phyloP scores from a whole-genome alignment of 2,113 vertebrate genomes.

The Spilogale gracilis region DNA sequence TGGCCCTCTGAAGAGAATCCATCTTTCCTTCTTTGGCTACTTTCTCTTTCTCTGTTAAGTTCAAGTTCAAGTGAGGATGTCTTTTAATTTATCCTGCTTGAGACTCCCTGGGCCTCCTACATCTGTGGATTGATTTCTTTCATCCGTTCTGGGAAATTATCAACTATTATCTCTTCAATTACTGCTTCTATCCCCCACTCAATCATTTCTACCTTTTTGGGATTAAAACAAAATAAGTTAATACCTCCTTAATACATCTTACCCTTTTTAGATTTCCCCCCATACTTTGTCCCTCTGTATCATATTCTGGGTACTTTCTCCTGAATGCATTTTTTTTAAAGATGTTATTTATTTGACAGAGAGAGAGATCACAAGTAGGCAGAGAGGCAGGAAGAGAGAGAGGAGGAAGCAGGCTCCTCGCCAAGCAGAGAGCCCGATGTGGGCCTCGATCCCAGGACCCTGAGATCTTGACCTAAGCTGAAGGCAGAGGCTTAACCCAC shows the following conservation, averaged over 20 bases:
- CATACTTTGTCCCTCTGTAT: accelerated
- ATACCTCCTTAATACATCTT: accelerated
- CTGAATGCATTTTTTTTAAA: too few species aligned
- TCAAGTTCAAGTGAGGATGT: background rate
- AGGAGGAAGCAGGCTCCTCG: too few species aligned
- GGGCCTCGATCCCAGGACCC: too few species aligned
- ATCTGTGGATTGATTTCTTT: background rate
- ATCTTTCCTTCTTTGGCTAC: background rate
- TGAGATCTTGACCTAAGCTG: too few species aligned
- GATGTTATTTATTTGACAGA: too few species aligned
- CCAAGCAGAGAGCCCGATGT: too few species aligned
- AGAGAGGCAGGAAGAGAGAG: too few species aligned
- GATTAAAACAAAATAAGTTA: background rate
- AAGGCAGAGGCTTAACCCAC: too few species aligned
- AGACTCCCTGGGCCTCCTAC: background rate
- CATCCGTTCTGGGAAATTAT: background rate
- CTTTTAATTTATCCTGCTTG: background rate
- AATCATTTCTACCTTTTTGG: too few species aligned
- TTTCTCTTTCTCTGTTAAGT: background rate
- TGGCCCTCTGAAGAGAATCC: background rate
- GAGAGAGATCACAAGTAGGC: too few species aligned
- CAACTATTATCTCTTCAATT: background rate
- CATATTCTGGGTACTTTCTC: background rate
- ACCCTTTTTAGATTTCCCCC: background rate
- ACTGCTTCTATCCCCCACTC: background rate